Conservation (phyloP, 2,113 vertebrate genomes). For the Datnioides undecimradiatus region DNA sequence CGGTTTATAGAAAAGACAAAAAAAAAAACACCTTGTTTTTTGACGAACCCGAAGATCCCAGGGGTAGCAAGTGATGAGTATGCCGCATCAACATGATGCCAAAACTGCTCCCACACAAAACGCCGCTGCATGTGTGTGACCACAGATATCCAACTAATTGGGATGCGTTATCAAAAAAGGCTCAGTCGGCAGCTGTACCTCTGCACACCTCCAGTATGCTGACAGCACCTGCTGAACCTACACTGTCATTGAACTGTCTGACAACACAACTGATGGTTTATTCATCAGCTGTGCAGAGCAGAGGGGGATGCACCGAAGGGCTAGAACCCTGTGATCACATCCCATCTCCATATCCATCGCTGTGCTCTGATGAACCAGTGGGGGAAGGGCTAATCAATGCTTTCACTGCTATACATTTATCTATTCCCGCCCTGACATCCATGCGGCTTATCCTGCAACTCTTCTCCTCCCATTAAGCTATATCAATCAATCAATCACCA, state of each 20-base stretch:
- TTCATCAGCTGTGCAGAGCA: constrained; percentile 38
- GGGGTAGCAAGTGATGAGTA: not conserved
- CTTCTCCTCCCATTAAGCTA: constrained; percentile 12
- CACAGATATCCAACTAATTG: not conserved
- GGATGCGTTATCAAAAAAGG: not conserved
- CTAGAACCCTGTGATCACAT: constrained; percentile 39
- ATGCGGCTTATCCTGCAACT: constrained; percentile 19
- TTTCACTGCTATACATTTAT: not conserved
- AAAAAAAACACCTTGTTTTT: not conserved
- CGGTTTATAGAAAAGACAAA: too few species aligned
- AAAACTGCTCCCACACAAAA: not conserved
- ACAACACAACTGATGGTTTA: constrained; percentile 32
- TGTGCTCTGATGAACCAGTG: not conserved
- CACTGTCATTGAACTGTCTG: not conserved
- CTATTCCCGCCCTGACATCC: constrained; percentile 2
- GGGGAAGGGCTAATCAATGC: constrained; percentile 36
- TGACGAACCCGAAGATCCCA: not conserved
- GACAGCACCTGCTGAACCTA: constrained; percentile 11
- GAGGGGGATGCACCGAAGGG: constrained; percentile 1
- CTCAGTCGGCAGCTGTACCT: not conserved
- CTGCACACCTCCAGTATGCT: not conserved
- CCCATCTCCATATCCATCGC: constrained; percentile 41
- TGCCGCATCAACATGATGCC: not conserved
- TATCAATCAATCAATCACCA: constrained; percentile 35
- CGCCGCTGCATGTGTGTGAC: not conserved